A percentile compares a stretch with the other conserved stretches of the same genome.
Conservation (phyloP, 2,888 invertebrate genomes). For the Oligia latruncula region DNA sequence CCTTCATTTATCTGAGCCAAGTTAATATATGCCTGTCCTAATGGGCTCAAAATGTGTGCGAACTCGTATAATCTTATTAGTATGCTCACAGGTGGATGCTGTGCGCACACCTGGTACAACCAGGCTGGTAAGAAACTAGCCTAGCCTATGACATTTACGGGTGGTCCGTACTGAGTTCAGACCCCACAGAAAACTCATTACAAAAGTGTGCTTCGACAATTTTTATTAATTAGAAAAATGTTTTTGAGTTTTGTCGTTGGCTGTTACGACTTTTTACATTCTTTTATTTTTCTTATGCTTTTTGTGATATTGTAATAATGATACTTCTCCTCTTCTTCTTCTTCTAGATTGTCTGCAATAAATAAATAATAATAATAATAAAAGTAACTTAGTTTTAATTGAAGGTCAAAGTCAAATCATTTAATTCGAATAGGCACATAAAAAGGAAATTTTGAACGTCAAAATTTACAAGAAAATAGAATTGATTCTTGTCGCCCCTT, state of each 20-base stretch:
- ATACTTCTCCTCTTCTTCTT: no score
- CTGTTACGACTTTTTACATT: neutral
- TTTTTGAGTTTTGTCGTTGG: neutral
- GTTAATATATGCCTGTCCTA: slow-evolving; percentile 10
- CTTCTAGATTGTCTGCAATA: no score
- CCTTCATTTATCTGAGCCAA: neutral
- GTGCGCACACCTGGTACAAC: slow-evolving; percentile 35
- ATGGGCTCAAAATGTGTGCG: slow-evolving; percentile 31
- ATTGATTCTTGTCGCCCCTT: neutral
- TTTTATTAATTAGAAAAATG: neutral
- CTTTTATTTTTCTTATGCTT: no score
- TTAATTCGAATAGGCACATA: neutral
- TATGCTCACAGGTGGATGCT: slow-evolving; percentile 42
- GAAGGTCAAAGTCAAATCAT: neutral
- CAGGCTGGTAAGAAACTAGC: slow-evolving; percentile 34
- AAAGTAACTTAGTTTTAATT: no score
- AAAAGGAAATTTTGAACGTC: neutral
- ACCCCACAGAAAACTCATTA: slow-evolving; percentile 49
- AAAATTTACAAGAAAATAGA: neutral
- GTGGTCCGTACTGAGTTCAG: slow-evolving; percentile 32
- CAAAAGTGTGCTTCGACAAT: slow-evolving; percentile 12
- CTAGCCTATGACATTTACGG: slow-evolving; percentile 47
- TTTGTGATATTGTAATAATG: neutral
- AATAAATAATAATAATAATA: no score
- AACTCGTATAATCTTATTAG: slow-evolving; percentile 35